phyloP scores from a whole-genome alignment of 1,140 invertebrate genomes.

The Phthorimaea operculella region DNA sequence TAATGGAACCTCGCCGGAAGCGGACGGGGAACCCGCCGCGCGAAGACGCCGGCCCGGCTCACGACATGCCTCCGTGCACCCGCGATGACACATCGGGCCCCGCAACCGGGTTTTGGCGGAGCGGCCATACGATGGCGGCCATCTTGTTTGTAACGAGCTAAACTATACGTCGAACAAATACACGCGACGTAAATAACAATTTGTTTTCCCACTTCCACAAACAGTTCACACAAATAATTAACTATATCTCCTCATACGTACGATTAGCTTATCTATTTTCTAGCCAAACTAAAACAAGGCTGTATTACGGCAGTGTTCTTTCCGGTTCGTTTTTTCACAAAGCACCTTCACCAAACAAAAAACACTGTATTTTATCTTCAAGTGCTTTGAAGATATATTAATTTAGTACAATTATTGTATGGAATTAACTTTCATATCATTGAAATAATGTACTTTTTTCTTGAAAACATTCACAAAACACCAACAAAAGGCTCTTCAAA shows the following conservation, averaged over 20 bases:
- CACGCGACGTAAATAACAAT: slow-evolving; percentile 55
- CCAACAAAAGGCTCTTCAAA: slow-evolving; percentile 68
- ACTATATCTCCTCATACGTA: slow-evolving; percentile 22
- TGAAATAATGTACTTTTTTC: slow-evolving; percentile 45
- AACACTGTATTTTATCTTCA: slow-evolving; percentile 31
- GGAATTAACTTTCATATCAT: slow-evolving; percentile 32
- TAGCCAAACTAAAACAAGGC: slow-evolving; percentile 34
- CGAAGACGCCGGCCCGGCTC: slow-evolving; percentile 51
- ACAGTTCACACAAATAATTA: slow-evolving; percentile 11
- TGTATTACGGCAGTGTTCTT: slow-evolving; percentile 44
- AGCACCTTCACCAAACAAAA: slow-evolving; percentile 53
- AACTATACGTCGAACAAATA: slow-evolving; percentile 59
- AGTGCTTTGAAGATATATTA: slow-evolving; percentile 21
- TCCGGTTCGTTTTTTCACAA: slow-evolving; percentile 61
- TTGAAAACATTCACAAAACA: slow-evolving; percentile 68
- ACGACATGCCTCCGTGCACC: slow-evolving; percentile 47
- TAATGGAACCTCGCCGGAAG: slow-evolving; percentile 60
- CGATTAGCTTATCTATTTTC: slow-evolving; percentile 26
- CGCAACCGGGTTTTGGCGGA: slow-evolving; percentile 61
- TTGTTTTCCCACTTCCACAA: slow-evolving; percentile 18
- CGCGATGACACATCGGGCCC: slow-evolving; percentile 59
- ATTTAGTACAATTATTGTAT: slow-evolving; percentile 25
- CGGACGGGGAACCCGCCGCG: slow-evolving; percentile 43
- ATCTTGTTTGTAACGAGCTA: slow-evolving; percentile 66
- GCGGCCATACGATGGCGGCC: slow-evolving; percentile 58